These are phyloP conservation scores for Actenoides lindsayi DNA, from an alignment of 2,113 vertebrate genomes.

Conservation along the genomic window DNA sequence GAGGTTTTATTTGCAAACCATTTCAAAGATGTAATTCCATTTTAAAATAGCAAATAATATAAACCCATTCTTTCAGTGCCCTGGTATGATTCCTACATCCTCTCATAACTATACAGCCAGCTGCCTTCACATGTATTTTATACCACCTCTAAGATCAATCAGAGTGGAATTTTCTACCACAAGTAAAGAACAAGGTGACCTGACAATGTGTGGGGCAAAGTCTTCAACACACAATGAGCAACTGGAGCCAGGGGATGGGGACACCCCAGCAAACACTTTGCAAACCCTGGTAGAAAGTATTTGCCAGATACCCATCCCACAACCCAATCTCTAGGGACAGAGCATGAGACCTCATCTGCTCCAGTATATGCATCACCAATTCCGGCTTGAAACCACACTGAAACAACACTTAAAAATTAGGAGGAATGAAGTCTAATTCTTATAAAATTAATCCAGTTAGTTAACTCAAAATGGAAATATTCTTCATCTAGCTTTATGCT, in stretches of 20 bases:
- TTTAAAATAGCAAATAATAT: background rate
- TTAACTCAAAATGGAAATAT: background rate
- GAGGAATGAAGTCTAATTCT: background rate
- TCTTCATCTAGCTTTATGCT: background rate
- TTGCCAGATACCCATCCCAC: background rate
- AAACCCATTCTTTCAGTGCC: background rate
- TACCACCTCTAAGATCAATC: background rate
- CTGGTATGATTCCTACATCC: background rate
- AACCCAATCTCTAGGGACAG: background rate
- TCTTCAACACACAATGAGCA: background rate
- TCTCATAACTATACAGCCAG: background rate
- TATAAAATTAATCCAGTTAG: background rate
- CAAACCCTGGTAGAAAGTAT: fast-evolving
- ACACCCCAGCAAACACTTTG: background rate
- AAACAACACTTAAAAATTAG: background rate
- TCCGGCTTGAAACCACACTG: background rate
- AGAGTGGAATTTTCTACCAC: background rate
- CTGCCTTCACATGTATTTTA: background rate
- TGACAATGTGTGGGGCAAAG: background rate
- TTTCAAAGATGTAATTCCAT: background rate
- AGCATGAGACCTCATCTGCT: background rate
- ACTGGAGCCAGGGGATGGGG: background rate
- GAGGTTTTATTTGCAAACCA: conserved; percentile 1
- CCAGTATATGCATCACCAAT: background rate
- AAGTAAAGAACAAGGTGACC: background rate